Conservation (phyloP, 2,113 vertebrate species). For the Pelvicachromis taeniatus region DNA sequence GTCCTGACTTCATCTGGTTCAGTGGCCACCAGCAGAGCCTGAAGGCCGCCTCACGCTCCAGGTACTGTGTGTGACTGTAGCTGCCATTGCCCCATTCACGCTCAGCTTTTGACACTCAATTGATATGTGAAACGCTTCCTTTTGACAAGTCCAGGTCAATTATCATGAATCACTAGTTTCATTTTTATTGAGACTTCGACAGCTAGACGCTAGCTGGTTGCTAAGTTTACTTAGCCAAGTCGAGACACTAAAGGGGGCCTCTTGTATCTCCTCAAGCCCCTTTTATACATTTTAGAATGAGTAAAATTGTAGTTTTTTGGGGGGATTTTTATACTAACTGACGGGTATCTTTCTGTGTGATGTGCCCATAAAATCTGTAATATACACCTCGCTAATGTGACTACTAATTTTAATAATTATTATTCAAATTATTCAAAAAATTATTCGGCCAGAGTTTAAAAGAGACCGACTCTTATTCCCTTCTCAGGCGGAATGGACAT, state of each 20-base stretch:
- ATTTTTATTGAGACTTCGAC: background rate
- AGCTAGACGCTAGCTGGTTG: background rate
- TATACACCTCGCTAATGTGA: background rate
- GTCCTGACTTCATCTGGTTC: slow-evolving; percentile 11
- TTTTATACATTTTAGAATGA: background rate
- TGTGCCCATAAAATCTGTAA: background rate
- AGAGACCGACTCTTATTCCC: too few relatives aligned
- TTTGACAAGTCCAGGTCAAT: background rate
- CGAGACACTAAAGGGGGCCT: background rate
- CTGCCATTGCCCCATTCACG: background rate
- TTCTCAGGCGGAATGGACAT: too few relatives aligned
- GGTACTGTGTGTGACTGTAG: background rate
- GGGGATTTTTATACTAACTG: background rate
- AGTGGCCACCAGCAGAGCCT: background rate
- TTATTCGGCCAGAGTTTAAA: too few relatives aligned
- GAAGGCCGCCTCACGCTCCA: background rate
- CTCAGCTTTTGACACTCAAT: background rate
- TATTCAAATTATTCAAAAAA: too few relatives aligned
- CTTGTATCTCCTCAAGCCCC: background rate
- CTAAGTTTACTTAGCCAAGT: background rate
- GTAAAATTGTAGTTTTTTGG: background rate
- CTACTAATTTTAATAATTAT: too few relatives aligned
- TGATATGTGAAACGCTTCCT: background rate
- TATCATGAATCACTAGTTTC: background rate
- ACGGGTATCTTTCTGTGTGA: background rate